These are phyloP conservation scores for Craterocephalus amniculus DNA, from an alignment of 2,797 vertebrate species.

Conservation along the genomic window DNA sequence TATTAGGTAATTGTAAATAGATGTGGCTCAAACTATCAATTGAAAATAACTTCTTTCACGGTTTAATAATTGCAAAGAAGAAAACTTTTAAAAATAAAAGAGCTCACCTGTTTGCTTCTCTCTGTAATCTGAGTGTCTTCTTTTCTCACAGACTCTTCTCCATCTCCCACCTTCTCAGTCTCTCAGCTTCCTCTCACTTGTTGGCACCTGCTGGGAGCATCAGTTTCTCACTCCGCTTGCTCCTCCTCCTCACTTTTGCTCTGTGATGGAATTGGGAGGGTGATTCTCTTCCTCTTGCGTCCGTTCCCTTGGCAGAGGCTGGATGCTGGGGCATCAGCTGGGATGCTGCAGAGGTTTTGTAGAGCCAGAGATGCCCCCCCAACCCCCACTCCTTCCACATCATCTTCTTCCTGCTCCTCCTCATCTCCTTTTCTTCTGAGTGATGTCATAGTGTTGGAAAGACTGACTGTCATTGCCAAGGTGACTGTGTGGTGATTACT, in stretches of 20 bases:
- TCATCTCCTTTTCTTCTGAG: slow-evolving; percentile 53
- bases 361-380: slow-evolving; percentile 46
- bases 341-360: slow-evolving; percentile 76
- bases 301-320: slow-evolving; percentile 63
- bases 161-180: slow-evolving; percentile 65
- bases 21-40: background rate
- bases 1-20: background rate
- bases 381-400: slow-evolving; percentile 3
- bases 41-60: background rate
- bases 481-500: slow-evolving; percentile 57
- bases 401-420: slow-evolving; percentile 36
- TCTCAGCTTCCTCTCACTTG: slow-evolving; percentile 76
- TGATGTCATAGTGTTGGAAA: slow-evolving; percentile 75
- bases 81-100: background rate
- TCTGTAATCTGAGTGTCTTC: slow-evolving; percentile 52
- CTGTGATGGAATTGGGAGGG: slow-evolving; percentile 67
- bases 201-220: slow-evolving; percentile 84
- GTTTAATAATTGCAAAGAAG: background rate
- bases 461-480: slow-evolving; percentile 71
- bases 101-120: slow-evolving; percentile 62
- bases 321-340: slow-evolving; percentile 67
- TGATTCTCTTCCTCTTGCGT: slow-evolving; percentile 57
- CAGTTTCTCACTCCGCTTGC: slow-evolving; percentile 73
- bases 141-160: slow-evolving; percentile 74
- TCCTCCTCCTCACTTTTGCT: slow-evolving; percentile 65